phyloP scores from a whole-genome alignment of 2,888 invertebrate genomes.

The Pyrrhosoma nymphula region DNA sequence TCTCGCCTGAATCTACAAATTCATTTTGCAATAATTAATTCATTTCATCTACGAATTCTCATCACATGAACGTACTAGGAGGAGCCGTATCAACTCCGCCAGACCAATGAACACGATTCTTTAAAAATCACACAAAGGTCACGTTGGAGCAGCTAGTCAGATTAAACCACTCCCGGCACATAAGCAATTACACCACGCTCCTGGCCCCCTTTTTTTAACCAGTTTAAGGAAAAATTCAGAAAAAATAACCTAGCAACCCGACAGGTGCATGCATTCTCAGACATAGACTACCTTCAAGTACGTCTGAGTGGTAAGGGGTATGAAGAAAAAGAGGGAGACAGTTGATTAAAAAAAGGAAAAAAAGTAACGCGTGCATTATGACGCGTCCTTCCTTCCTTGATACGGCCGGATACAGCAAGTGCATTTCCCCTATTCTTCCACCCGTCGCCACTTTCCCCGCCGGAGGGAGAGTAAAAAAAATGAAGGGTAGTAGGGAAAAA shows the following conservation, averaged over 20 bases:
- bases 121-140: not conserved
- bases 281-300: slow-evolving; percentile 16
- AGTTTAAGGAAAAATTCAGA: not conserved
- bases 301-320: not conserved
- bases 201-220: not conserved
- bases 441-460: slow-evolving; percentile 38
- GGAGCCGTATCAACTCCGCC: too few species aligned
- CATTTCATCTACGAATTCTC: too few species aligned
- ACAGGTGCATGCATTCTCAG: not conserved
- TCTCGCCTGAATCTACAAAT: too few species aligned
- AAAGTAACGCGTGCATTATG: not conserved
- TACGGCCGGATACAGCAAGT: slow-evolving; percentile 25
- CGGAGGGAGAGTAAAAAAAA: not conserved
- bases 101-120: too few species aligned
- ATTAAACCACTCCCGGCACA: not conserved
- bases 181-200: not conserved
- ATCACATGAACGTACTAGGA: too few species aligned
- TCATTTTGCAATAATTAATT: too few species aligned
- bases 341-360: not conserved
- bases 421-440: slow-evolving; percentile 42
- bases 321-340: not conserved
- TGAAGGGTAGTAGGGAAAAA: not conserved
- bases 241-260: not conserved
- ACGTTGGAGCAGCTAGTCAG: not conserved
- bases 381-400: slow-evolving; percentile 4